Evolutionary conservation across 2,113 vertebrate species (phyloP).

Genomic region (Burhinus oedicnemus): DNA sequence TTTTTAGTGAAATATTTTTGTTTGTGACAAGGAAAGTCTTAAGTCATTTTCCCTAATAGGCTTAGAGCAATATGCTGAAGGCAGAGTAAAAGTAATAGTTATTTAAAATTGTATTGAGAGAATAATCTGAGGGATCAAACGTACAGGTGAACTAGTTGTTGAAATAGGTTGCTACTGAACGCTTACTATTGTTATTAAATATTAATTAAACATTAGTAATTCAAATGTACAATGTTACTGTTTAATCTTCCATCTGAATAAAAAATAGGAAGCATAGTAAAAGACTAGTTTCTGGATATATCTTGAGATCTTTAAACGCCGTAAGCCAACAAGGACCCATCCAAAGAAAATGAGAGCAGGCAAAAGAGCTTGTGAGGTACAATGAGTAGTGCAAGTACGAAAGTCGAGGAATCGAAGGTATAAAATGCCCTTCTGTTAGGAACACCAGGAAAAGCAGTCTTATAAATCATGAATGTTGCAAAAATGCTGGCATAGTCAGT

Average conservation of each 20-base stretch:
- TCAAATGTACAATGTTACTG: background rate
- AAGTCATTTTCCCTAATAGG: rapidly evolving
- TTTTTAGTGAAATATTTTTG: background rate
- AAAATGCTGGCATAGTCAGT: background rate
- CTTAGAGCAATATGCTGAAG: background rate
- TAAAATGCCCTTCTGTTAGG: background rate
- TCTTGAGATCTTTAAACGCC: background rate
- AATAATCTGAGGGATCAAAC: background rate
- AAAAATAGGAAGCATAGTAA: background rate
- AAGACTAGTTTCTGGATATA: background rate
- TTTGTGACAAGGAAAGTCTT: background rate
- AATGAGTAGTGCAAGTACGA: background rate
- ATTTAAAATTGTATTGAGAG: background rate
- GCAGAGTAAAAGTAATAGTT: background rate
- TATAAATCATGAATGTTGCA: background rate
- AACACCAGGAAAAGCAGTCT: background rate
- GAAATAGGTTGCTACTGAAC: background rate
- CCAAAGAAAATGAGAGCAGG: background rate
- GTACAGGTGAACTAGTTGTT: background rate
- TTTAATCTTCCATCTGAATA: background rate
- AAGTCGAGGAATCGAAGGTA: background rate
- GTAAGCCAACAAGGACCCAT: background rate
- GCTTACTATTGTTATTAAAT: background rate
- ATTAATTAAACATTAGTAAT: background rate
- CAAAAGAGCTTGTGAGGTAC: background rate